Evolutionary conservation across 2,888 invertebrate species (phyloP), one percentile per base, ranked within the genome.

Genomic region (Crossocerus cetratus): DNA sequence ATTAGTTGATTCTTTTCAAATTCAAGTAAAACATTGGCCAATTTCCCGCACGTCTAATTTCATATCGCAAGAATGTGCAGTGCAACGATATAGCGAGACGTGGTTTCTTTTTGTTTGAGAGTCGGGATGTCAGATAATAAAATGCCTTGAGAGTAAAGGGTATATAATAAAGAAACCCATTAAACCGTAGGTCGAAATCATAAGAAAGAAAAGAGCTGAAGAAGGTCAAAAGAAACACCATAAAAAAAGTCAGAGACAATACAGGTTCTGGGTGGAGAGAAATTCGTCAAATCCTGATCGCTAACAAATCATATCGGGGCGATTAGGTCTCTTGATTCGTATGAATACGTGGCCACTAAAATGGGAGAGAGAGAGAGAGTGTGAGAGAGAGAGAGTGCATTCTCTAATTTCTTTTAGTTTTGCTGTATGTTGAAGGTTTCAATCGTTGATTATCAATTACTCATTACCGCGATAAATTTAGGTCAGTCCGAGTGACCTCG

Each of bases 121-220:
- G 84, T 84, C 84, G 80, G 82, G 83, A 85, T 86, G 84, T 84
- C 85, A 84, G 82, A 82, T 74, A 82, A 77, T 59, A n/a, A n/a
- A n/a, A n/a, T 72, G 71, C 22, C 71, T 69, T 42, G 65, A 78
- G 77, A 79, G 59, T 73, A 79, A 76, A 59, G 76, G 61, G 67
- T 16, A 49, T 71, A 78, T 23, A 71, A 44, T 74, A 74, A 83
- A 68, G 57, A 71, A 70, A 77, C 77, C 75, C 70, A 75, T 80
- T 69, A 66, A 78, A 76, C 32, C 69, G 61, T 72, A 80, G 71
- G 72, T 74, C 44, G 74, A 83, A 49, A 75, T 72, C 76, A 77
- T 55, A 63, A 72, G 22, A 79, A 49, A n/a, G 22, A 78, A 76
- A 68, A 72, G 57, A 72, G 60, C 54, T 21, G 62, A 59, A 69